phyloP scores from a whole-genome alignment of 2,888 invertebrate species.

The Diaphora mendica region DNA sequence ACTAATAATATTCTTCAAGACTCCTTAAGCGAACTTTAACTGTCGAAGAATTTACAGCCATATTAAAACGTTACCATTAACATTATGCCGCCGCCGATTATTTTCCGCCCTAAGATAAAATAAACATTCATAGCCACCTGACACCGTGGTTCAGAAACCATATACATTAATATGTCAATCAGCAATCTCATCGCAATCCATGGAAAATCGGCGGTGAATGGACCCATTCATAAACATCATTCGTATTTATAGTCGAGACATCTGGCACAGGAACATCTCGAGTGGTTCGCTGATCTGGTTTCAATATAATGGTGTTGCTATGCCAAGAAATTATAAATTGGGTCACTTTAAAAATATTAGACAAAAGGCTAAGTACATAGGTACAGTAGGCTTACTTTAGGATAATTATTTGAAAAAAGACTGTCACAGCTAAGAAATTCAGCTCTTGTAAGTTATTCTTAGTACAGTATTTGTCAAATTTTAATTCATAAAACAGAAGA shows the following conservation, averaged over 20 bases:
- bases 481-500: not conserved
- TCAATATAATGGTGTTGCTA: slow-evolving; percentile 20
- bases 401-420: not conserved
- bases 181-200: not conserved
- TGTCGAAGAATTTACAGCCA: too few relatives aligned
- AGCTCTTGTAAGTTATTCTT: too few relatives aligned
- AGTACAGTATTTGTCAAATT: not conserved
- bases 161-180: not conserved
- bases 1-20: too few relatives aligned
- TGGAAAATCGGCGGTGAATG: slow-evolving; percentile 20
- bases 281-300: slow-evolving; percentile 30
- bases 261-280: slow-evolving; percentile 33
- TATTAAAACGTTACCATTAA: too few relatives aligned
- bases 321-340: slow-evolving; percentile 10
- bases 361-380: not conserved
- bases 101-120: not conserved
- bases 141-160: not conserved
- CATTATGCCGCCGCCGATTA: too few relatives aligned
- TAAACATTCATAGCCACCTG: not conserved
- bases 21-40: too few relatives aligned
- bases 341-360: not conserved
- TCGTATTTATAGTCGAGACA: slow-evolving; percentile 44
- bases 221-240: slow-evolving; percentile 37
- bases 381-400: not conserved
- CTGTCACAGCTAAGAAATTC: not conserved